phyloP scores from a whole-genome alignment of 2,113 vertebrate genomes.

The Picathartes gymnocephalus region DNA sequence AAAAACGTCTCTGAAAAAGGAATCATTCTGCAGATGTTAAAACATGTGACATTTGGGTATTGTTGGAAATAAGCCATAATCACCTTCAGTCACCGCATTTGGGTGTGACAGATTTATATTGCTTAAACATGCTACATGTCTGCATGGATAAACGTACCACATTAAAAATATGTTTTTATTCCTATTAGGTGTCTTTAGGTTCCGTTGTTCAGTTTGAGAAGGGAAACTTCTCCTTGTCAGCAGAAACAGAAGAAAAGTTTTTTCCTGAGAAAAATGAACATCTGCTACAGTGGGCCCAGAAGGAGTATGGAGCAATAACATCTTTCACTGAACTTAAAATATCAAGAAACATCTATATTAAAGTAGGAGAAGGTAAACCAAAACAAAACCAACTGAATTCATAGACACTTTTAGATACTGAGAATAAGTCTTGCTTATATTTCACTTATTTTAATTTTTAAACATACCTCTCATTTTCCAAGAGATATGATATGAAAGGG shows the following conservation, averaged over 20 bases:
- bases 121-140: not conserved
- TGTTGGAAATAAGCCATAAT: not conserved
- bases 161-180: constrained; percentile 47
- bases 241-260: constrained; percentile 70
- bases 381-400: not conserved
- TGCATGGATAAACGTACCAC: not conserved
- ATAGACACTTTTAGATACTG: not conserved
- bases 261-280: constrained; percentile 87
- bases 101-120: not conserved
- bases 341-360: constrained; percentile 91
- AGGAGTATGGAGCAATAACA: constrained; percentile 88
- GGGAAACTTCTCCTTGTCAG: constrained; percentile 80
- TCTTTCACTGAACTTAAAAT: constrained; percentile 94
- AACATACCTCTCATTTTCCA: not conserved
- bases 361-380: constrained; percentile 94
- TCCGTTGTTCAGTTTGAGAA: constrained; percentile 82
- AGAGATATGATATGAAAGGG: not conserved
- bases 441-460: not conserved
- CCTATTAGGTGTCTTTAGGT: constrained; percentile 81
- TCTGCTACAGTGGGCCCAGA: constrained; percentile 87
- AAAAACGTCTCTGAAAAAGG: not conserved
- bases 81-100: not conserved
- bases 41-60: not conserved
- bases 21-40: not conserved
- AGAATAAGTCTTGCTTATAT: not conserved